Percentiles rank a stretch among this genome's conserved stretches.
Evolutionary conservation across 2,888 invertebrate genomes (phyloP).

Genomic region (Nomada flava): DNA sequence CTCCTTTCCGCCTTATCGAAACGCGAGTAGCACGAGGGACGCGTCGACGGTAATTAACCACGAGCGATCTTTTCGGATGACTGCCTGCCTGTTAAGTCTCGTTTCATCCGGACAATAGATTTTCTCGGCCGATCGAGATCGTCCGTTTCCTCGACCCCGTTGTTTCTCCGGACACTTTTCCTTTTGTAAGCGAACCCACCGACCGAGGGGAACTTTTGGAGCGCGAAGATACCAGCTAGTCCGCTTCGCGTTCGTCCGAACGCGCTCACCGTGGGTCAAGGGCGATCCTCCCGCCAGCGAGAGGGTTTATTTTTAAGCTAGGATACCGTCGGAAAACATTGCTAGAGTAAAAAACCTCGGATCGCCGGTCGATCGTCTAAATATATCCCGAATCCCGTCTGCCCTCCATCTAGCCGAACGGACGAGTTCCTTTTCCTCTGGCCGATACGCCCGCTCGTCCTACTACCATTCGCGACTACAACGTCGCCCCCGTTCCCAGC

Average conservation of each 20-base stretch:
- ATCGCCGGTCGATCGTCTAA: conserved; percentile 23
- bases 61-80: background rate
- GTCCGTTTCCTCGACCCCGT: no score
- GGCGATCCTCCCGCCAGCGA: conserved; percentile 34
- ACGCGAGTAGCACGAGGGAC: no score
- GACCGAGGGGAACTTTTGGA: conserved; percentile 47
- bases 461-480: no score
- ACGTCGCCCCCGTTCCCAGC: background rate
- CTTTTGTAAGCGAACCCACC: conserved; percentile 43
- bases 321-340: conserved; percentile 6
- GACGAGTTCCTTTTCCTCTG: no score
- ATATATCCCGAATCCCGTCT: conserved; percentile 16
- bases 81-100: no score
- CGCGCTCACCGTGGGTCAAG: conserved; percentile 60
- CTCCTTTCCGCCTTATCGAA: conserved; percentile 8
- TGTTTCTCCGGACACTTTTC: conserved; percentile 21
- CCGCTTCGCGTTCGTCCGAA: conserved; percentile 48
- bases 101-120: background rate
- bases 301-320: conserved; percentile 53
- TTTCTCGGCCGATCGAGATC: background rate
- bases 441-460: no score
- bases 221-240: conserved; percentile 57
- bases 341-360: background rate
- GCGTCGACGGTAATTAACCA: no score
- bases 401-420: no score